Evolutionary conservation across 30 jellyfish, hydroid and myxozoan genomes (phyloP).

Genomic region (Chironex yamaguchii): DNA sequence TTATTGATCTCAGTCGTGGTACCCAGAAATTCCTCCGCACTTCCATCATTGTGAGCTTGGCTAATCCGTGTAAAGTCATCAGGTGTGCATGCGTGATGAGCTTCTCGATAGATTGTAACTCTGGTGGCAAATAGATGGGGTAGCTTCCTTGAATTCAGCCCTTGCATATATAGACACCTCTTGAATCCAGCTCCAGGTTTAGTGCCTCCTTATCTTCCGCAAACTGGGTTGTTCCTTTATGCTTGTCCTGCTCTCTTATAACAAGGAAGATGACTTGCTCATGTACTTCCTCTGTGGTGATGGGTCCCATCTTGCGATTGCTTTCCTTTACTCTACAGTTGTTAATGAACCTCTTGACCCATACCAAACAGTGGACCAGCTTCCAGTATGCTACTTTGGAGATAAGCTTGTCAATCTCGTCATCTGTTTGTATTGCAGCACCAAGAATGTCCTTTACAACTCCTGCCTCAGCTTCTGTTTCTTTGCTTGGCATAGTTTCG

Average conservation of each 20-base stretch:
- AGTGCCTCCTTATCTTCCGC: conserved; percentile 4
- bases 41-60: conserved; percentile 29
- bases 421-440: conserved; percentile 30
- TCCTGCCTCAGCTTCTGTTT: conserved; percentile 25
- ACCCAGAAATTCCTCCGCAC: conserved; percentile 38
- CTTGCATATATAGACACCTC: conserved; percentile 12
- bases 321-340: conserved; percentile 22
- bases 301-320: not conserved
- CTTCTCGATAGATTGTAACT: not conserved
- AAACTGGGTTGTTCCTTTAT: not conserved
- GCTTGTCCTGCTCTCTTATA: conserved; percentile 4
- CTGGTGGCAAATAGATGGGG: conserved; percentile 24
- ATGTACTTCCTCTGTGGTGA: conserved; percentile 7
- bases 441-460: conserved; percentile 5
- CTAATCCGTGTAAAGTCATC: conserved; percentile 34
- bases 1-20: conserved; percentile 25
- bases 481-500: conserved; percentile 18
- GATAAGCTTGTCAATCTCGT: conserved; percentile 16
- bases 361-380: not conserved
- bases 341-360: conserved; percentile 33
- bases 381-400: not conserved
- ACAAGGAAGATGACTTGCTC: not conserved
- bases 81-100: conserved; percentile 29
- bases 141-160: conserved; percentile 60
- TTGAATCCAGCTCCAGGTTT: not conserved